phyloP scores from a whole-genome alignment of 2,113 vertebrate species.

The Eurypyga helias region DNA sequence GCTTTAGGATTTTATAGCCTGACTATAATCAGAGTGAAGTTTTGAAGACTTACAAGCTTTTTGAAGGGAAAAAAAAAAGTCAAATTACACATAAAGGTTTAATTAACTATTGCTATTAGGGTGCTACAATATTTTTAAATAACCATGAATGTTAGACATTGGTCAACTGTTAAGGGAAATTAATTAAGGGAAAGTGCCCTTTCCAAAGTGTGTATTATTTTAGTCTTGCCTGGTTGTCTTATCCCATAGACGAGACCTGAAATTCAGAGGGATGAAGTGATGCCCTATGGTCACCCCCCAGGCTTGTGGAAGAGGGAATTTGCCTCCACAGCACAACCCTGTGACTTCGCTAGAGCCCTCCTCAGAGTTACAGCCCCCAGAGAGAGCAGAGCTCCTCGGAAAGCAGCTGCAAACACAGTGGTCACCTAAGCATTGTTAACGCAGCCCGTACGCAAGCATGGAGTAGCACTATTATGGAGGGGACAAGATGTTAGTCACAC shows the following conservation, averaged over 20 bases:
- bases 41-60: neutral
- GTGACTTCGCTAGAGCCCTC: neutral
- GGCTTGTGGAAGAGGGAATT: neutral
- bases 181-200: neutral
- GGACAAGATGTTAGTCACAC: neutral
- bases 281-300: accelerated
- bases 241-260: neutral
- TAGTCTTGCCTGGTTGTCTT: neutral
- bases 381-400: neutral
- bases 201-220: accelerated
- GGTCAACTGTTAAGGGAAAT: no score
- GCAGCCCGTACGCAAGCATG: accelerated
- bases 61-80: accelerated
- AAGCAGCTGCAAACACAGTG: no score
- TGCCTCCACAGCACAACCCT: neutral
- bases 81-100: neutral
- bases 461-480: neutral
- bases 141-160: neutral
- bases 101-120: neutral
- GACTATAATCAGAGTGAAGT: slow-evolving; percentile 26
- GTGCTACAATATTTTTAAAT: neutral
- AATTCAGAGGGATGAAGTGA: neutral
- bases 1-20: slow-evolving; percentile 52
- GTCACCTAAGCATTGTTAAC: neutral
- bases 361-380: neutral